Percentiles rank a stretch among this genome's conserved stretches.
phyloP scores from a whole-genome alignment of 2,113 vertebrate species.

The Amazona vittata region DNA sequence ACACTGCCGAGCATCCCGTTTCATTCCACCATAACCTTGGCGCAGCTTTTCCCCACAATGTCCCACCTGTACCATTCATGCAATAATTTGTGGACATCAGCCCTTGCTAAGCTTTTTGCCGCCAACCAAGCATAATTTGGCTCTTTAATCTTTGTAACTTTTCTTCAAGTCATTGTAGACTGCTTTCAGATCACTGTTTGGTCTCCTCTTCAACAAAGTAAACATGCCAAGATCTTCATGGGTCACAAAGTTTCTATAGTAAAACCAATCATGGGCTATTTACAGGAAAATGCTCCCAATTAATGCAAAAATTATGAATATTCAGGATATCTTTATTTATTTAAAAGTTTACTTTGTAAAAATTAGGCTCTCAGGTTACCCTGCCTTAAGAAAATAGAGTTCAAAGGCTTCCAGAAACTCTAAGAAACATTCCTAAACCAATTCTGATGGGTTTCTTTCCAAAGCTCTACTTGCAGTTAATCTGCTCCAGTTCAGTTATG shows the following conservation, averaged over 20 bases:
- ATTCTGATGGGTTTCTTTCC: background rate
- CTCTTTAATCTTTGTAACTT: background rate
- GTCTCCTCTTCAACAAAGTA: background rate
- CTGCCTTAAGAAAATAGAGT: background rate
- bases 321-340: background rate
- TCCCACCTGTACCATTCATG: background rate
- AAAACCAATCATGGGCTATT: background rate
- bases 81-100: background rate
- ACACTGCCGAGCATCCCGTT: background rate
- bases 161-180: background rate
- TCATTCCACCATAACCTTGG: background rate
- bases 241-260: background rate
- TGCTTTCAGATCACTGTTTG: background rate
- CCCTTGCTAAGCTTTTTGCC: background rate
- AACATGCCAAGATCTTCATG: background rate
- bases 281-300: background rate
- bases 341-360: background rate
- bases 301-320: background rate
- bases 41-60: background rate
- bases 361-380: background rate
- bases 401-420: background rate
- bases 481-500: background rate
- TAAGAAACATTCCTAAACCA: background rate
- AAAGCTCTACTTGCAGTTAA: background rate
- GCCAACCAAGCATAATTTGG: background rate